phyloP scores from a whole-genome alignment of 2,113 vertebrate species.

The Prietella phreatophila region DNA sequence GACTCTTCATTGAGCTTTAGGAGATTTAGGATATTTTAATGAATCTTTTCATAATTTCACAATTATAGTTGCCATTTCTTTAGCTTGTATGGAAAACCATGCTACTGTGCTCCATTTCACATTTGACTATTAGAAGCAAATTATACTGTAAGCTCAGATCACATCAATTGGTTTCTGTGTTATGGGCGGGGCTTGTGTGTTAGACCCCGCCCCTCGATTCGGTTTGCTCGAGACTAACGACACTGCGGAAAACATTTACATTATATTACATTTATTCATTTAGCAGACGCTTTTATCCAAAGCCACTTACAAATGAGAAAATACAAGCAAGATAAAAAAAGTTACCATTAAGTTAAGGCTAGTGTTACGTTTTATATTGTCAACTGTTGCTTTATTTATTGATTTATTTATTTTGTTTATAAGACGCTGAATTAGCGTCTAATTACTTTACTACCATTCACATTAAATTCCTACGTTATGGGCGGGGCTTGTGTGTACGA shows the following conservation, averaged over 20 bases:
- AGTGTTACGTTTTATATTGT: not conserved
- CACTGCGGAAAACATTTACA: not conserved
- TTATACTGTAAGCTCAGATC: not conserved
- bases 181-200: not conserved
- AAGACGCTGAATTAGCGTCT: not conserved
- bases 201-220: not conserved
- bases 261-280: no score
- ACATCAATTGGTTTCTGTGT: not conserved
- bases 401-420: not conserved
- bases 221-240: not conserved
- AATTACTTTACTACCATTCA: conserved; percentile 3
- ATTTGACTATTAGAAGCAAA: not conserved
- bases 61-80: not conserved
- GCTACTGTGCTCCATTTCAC: not conserved
- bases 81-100: not conserved
- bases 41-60: no score
- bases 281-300: no score
- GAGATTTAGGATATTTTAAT: not conserved
- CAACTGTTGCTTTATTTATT: not conserved
- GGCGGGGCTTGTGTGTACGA: conserved; percentile 21
- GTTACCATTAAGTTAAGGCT: not conserved
- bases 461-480: not conserved
- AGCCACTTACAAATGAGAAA: no score
- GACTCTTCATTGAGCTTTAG: not conserved
- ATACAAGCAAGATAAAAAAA: not conserved